A percentile compares a stretch with the other conserved stretches of the same genome.
phyloP scores from a whole-genome alignment of 2,113 vertebrate species.

The Guaruba guarouba region DNA sequence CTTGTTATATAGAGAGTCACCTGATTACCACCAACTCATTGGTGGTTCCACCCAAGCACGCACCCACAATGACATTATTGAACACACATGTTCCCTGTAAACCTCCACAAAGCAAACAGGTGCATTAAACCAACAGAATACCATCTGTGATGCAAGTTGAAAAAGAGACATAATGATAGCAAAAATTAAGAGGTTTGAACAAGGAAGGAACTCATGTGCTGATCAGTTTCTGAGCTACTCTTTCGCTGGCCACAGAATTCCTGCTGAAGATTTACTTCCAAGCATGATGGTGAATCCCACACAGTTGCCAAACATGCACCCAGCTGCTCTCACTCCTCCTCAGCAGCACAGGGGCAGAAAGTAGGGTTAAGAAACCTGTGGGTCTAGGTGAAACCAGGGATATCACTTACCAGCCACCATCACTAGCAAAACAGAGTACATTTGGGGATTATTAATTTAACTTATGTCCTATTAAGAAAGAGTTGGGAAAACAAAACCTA shows the following conservation, averaged over 20 bases:
- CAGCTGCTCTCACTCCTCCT: not conserved
- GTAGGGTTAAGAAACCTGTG: not conserved
- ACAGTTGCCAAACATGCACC: too few species aligned
- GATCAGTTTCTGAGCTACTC: not conserved
- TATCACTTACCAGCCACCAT: not conserved
- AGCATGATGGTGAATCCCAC: not conserved
- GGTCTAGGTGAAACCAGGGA: not conserved
- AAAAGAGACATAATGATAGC: not conserved
- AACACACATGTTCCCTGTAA: not conserved
- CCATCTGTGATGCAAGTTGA: not conserved
- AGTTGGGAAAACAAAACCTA: not conserved
- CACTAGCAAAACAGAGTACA: not conserved
- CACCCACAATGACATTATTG: not conserved
- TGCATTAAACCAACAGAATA: not conserved
- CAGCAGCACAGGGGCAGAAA: not conserved
- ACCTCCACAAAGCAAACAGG: not conserved
- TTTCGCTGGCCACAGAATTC: not conserved
- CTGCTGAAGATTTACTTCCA: not conserved
- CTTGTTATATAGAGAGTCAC: not conserved
- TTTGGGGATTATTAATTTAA: not conserved
- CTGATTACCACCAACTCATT: not conserved
- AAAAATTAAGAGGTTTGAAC: not conserved
- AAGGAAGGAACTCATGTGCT: not conserved
- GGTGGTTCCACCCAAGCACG: not conserved
- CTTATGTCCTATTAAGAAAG: not conserved